phyloP scores from a whole-genome alignment of 2,888 invertebrate genomes.

The Lissonota sp. region DNA sequence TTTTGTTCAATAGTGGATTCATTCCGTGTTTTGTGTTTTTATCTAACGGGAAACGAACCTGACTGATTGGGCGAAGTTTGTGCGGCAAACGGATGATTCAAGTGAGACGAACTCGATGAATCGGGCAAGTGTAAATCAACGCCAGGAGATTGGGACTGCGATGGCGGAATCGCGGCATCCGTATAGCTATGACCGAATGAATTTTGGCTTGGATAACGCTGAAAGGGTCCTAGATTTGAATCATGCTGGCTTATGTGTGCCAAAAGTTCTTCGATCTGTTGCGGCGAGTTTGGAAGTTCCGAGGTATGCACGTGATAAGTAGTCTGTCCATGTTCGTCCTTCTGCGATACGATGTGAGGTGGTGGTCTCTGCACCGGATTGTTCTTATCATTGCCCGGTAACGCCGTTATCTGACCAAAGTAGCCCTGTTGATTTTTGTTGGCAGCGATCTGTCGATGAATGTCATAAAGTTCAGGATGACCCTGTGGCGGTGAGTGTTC shows the following conservation, averaged over 20 bases:
- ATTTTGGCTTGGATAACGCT: slow-evolving; percentile 77
- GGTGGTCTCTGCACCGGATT: slow-evolving; percentile 75
- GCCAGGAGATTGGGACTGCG: slow-evolving; percentile 71
- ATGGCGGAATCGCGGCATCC: slow-evolving; percentile 67
- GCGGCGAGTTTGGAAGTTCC: slow-evolving; percentile 78
- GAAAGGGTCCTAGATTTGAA: slow-evolving; percentile 78
- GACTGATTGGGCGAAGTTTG: slow-evolving; percentile 79
- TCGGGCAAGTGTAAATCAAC: slow-evolving; percentile 78
- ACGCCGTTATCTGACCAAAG: slow-evolving; percentile 64
- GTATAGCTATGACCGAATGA: slow-evolving; percentile 72
- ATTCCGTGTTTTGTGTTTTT: slow-evolving; percentile 13
- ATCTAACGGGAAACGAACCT: slow-evolving; percentile 79
- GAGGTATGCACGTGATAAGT: slow-evolving; percentile 80
- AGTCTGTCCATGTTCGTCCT: slow-evolving; percentile 80
- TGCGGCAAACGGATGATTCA: slow-evolving; percentile 80
- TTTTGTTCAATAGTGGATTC: neutral
- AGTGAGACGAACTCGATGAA: slow-evolving; percentile 75
- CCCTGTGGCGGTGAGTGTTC: slow-evolving; percentile 75
- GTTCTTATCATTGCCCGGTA: slow-evolving; percentile 7
- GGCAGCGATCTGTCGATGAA: slow-evolving; percentile 77
- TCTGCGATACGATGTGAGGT: slow-evolving; percentile 78
- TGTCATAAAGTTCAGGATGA: slow-evolving; percentile 77
- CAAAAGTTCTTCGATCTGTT: slow-evolving; percentile 81
- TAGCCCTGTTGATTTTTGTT: slow-evolving; percentile 73
- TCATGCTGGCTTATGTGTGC: slow-evolving; percentile 82